Conservation (phyloP, 2,113 vertebrate species). For the Nyctibius bracteatus region DNA sequence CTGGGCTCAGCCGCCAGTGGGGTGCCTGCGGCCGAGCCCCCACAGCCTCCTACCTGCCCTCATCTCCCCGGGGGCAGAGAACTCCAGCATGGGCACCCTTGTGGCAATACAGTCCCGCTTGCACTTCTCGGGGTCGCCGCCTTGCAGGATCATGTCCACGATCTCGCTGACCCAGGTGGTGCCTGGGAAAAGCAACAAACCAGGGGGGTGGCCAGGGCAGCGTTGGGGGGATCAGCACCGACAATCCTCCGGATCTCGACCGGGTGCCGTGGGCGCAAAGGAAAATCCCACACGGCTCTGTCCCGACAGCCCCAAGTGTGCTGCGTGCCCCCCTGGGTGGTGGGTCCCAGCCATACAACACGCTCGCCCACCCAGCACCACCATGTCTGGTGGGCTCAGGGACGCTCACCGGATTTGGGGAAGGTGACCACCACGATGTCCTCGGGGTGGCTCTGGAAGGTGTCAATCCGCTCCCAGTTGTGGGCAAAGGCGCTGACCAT, state of each 20-base stretch:
- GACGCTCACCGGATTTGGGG: constrained; percentile 70
- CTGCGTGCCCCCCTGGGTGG: neutral
- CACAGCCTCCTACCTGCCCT: constrained; percentile 37
- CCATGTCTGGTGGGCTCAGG: neutral
- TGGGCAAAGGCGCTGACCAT: constrained; percentile 30
- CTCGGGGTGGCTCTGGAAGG: constrained; percentile 56
- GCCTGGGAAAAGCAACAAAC: constrained; percentile 31
- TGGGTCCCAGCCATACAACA: neutral
- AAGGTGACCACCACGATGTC: constrained; percentile 67
- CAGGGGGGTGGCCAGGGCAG: neutral
- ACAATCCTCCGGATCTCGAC: rapidly evolving
- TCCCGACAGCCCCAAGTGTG: rapidly evolving
- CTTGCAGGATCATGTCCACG: constrained; percentile 65
- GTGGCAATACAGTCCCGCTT: constrained; percentile 47
- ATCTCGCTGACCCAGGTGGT: constrained; percentile 79
- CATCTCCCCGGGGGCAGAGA: neutral
- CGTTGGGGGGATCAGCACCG: neutral
- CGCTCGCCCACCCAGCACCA: rapidly evolving
- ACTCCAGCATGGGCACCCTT: constrained; percentile 71
- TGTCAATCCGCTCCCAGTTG: constrained; percentile 35
- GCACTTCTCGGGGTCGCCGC: constrained; percentile 47
- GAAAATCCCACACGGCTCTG: neutral
- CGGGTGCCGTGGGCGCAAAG: rapidly evolving
- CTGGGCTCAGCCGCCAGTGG: neutral
- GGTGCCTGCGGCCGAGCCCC: rapidly evolving